A percentile compares a stretch with the other conserved stretches of the same genome.
Evolutionary conservation across 2,113 vertebrate species (phyloP).

Genomic region (Strix uralensis): DNA sequence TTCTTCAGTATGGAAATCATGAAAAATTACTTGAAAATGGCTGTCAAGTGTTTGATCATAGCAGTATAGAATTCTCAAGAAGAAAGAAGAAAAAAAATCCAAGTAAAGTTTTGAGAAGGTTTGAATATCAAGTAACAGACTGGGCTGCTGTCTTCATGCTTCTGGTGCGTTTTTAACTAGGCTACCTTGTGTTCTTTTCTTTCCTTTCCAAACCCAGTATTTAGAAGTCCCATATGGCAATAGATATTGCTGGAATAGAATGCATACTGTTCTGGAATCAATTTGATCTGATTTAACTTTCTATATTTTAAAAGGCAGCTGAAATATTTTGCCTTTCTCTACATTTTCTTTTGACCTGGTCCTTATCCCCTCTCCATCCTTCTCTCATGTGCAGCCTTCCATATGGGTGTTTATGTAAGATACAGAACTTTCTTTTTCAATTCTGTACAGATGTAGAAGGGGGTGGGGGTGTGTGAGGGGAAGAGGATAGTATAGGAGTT

Average conservation of each 20-base stretch:
- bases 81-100: slow-evolving; percentile 21
- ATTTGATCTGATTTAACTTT: slow-evolving; percentile 24
- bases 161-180: slow-evolving; percentile 61
- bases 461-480: accelerated
- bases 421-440: background rate
- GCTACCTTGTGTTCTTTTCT: slow-evolving; percentile 65
- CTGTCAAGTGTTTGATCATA: slow-evolving; percentile 53
- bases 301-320: slow-evolving; percentile 15
- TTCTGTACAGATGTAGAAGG: background rate
- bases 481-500: background rate
- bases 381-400: background rate
- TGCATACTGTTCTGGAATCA: slow-evolving; percentile 35
- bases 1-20: slow-evolving; percentile 59
- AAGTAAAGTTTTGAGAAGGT: slow-evolving; percentile 45
- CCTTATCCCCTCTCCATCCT: background rate
- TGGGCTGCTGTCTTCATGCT: slow-evolving; percentile 62
- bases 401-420: background rate
- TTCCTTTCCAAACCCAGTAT: slow-evolving; percentile 65
- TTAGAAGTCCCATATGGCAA: slow-evolving; percentile 53
- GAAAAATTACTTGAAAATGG: slow-evolving; percentile 59
- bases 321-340: background rate
- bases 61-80: slow-evolving; percentile 9
- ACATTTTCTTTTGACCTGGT: background rate
- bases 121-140: slow-evolving; percentile 68
- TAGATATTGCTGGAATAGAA: slow-evolving; percentile 30